Conservation (phyloP, 2,888 invertebrate genomes). For the Fragum sueziense region DNA sequence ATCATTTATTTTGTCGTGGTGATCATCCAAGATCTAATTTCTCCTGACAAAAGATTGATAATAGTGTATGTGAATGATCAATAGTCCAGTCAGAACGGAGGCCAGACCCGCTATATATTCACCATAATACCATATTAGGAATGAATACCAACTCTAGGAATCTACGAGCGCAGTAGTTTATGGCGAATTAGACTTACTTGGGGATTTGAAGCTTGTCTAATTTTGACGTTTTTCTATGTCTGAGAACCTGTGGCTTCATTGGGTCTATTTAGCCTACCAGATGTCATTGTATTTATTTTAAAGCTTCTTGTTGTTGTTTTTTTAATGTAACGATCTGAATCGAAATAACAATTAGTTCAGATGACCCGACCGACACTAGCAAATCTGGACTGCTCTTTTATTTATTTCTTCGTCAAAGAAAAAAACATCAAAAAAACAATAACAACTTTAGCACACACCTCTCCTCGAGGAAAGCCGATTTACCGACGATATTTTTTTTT, state of each 20-base stretch:
- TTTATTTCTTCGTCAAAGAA: too few species aligned
- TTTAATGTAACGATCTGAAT: too few species aligned
- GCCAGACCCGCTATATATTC: not conserved
- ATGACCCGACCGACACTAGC: too few species aligned
- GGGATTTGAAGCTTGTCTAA: not conserved
- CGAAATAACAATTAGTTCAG: too few species aligned
- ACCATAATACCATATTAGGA: slow-evolving; percentile 21
- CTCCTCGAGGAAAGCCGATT: too few species aligned
- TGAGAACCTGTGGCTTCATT: not conserved
- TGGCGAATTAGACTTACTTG: not conserved
- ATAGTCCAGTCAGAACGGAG: slow-evolving; percentile 19
- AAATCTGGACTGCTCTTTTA: too few species aligned
- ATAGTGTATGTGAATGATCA: slow-evolving; percentile 28
- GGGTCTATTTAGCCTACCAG: too few species aligned
- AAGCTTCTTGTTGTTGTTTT: too few species aligned
- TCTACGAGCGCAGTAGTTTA: not conserved
- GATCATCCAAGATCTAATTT: slow-evolving; percentile 58
- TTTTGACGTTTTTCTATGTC: not conserved
- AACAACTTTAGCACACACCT: too few species aligned
- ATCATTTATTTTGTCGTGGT: slow-evolving; percentile 56
- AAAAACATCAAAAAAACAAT: too few species aligned
- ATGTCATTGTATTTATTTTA: too few species aligned
- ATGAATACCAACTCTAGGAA: slow-evolving; percentile 6
- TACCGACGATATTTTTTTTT: too few species aligned
- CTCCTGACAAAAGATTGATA: slow-evolving; percentile 60